Percentiles rank a stretch among this genome's conserved stretches.
Evolutionary conservation across 2,113 vertebrate genomes (phyloP).

Genomic region (Archilochus colubris): DNA sequence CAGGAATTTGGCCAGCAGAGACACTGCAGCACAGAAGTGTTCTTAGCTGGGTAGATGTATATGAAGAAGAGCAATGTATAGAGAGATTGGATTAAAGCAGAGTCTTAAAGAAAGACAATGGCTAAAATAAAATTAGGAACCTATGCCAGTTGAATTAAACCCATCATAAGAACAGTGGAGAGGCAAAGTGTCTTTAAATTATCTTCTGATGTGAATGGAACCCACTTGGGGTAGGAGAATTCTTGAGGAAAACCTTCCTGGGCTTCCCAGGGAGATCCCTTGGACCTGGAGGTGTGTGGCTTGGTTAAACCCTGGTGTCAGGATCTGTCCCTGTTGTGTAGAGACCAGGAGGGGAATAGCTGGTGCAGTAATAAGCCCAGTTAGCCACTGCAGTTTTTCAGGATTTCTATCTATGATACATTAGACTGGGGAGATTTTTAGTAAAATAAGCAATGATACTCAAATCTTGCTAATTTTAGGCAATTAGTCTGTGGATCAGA

Average conservation of each 20-base stretch:
- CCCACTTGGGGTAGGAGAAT: not conserved
- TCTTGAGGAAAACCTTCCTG: not conserved
- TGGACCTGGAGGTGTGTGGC: not conserved
- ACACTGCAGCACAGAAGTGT: not conserved
- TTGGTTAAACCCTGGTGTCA: not conserved
- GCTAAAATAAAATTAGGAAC: not conserved
- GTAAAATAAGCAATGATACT: not conserved
- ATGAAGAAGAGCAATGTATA: not conserved
- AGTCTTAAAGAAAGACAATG: not conserved
- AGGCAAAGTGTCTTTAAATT: not conserved
- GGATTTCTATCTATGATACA: not conserved
- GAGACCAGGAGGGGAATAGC: not conserved
- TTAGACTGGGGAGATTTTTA: not conserved
- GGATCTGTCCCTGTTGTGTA: not conserved
- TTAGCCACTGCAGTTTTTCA: not conserved
- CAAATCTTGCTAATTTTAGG: not conserved
- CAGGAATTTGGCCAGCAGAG: not conserved
- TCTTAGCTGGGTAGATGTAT: not conserved
- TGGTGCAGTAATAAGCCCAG: not conserved
- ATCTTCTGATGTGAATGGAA: not conserved
- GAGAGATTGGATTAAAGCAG: not conserved
- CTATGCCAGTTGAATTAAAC: not conserved
- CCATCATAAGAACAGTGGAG: not conserved
- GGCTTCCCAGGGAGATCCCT: not conserved
- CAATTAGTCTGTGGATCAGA: not conserved